These are phyloP conservation scores for Tipula vernalis DNA, from an alignment of 2,888 invertebrate genomes.

Conservation along the genomic window DNA sequence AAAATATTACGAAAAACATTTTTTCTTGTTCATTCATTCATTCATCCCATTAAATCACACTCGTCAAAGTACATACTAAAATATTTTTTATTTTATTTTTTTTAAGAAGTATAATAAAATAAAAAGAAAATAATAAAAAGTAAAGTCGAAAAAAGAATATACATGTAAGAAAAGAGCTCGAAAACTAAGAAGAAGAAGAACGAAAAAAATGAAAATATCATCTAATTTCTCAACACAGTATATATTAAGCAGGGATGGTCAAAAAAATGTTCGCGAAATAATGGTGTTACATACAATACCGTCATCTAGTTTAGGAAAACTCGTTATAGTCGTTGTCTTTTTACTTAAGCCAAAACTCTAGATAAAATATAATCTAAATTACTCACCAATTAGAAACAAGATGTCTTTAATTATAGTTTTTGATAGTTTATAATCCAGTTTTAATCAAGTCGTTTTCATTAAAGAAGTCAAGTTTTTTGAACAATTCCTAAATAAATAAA, in stretches of 20 bases:
- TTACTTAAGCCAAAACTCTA: no score
- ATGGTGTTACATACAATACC: no score
- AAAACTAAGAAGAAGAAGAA: not conserved
- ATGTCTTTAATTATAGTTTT: no score
- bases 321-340: no score
- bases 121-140: not conserved
- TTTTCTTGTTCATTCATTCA: not conserved
- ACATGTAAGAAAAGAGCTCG: not conserved
- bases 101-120: not conserved
- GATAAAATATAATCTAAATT: no score
- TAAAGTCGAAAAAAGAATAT: not conserved
- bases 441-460: no score
- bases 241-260: not conserved
- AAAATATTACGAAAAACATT: not conserved
- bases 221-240: not conserved
- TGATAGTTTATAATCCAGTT: no score
- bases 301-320: no score
- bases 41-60: constrained; percentile 4
- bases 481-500: no score
- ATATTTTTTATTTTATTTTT: not conserved
- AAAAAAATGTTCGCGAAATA: not conserved
- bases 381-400: no score
- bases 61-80: not conserved
- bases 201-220: not conserved
- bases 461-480: no score